A percentile compares a stretch with the other conserved stretches of the same genome.
phyloP scores from a whole-genome alignment of 1,140 invertebrate genomes.

The Rhyzopertha dominica region DNA sequence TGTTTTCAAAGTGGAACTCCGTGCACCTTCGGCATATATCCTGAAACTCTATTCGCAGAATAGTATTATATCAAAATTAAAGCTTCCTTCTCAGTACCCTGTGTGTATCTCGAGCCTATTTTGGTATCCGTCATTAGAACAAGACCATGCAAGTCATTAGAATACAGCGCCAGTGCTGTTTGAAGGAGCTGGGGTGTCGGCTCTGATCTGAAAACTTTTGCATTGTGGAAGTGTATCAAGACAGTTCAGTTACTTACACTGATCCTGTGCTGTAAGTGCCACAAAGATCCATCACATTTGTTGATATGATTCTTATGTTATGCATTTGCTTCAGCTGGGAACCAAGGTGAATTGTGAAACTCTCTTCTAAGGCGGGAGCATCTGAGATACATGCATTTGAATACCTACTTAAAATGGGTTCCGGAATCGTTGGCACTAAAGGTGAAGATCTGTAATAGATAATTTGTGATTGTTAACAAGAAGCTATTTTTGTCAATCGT shows the following conservation, averaged over 20 bases:
- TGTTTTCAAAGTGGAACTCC: constrained; percentile 85
- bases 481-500: too few species aligned
- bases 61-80: constrained; percentile 1
- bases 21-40: constrained; percentile 61
- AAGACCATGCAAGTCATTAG: constrained; percentile 80
- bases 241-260: constrained; percentile 35
- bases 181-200: constrained; percentile 77
- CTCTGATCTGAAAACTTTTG: constrained; percentile 47
- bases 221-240: constrained; percentile 7
- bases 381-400: constrained; percentile 28
- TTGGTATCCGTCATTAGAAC: constrained; percentile 79
- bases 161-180: constrained; percentile 90
- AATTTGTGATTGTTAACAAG: too few species aligned
- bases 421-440: constrained; percentile 32
- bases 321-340: constrained; percentile 98
- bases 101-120: constrained; percentile 67
- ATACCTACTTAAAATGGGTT: constrained; percentile 5
- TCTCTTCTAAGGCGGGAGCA: constrained; percentile 71
- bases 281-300: constrained; percentile 83
- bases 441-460: constrained; percentile 34
- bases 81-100: constrained; percentile 50
- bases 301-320: constrained; percentile 87
- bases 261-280: constrained; percentile 56
- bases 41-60: constrained; percentile 49
- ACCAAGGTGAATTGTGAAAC: constrained; percentile 95